Conservation (phyloP, 2,888 invertebrate species). For the Noctua comes region DNA sequence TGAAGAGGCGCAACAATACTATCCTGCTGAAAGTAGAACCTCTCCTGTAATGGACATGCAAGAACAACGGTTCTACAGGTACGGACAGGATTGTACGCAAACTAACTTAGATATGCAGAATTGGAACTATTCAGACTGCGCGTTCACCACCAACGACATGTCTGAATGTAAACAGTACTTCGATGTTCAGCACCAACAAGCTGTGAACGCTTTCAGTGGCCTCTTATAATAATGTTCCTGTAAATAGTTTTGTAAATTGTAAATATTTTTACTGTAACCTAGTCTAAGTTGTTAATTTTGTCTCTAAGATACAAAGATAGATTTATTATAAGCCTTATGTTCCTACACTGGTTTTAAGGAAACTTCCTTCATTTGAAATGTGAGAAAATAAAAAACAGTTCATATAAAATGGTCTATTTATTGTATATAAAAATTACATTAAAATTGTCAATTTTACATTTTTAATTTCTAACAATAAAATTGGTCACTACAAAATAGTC, state of each 20-base stretch:
- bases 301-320: conserved; percentile 62
- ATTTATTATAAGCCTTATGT: conserved; percentile 70
- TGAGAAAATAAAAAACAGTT: conserved; percentile 80
- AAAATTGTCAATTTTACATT: conserved; percentile 90
- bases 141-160: conserved; percentile 78
- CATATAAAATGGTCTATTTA: conserved; percentile 90
- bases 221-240: conserved; percentile 80
- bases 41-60: conserved; percentile 81
- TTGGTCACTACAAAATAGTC: conserved; percentile 90
- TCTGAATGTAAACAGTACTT: conserved; percentile 83
- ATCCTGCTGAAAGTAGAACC: conserved; percentile 81
- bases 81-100: conserved; percentile 82
- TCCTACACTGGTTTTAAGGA: conserved; percentile 75
- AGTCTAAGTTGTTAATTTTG: conserved; percentile 64
- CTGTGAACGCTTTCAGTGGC: conserved; percentile 80
- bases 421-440: conserved; percentile 91
- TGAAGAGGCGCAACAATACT: conserved; percentile 86
- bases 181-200: conserved; percentile 79
- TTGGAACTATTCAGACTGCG: conserved; percentile 85
- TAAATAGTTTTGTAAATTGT: conserved; percentile 78
- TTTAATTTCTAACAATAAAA: conserved; percentile 87
- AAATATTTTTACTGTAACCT: conserved; percentile 67
- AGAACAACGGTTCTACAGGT: conserved; percentile 84
- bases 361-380: conserved; percentile 70
- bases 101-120: conserved; percentile 79